A percentile compares a stretch with the other conserved stretches of the same genome.
These are phyloP conservation scores for Bactericera cockerelli DNA, from an alignment of 1,140 invertebrate genomes.

Conservation along the genomic window DNA sequence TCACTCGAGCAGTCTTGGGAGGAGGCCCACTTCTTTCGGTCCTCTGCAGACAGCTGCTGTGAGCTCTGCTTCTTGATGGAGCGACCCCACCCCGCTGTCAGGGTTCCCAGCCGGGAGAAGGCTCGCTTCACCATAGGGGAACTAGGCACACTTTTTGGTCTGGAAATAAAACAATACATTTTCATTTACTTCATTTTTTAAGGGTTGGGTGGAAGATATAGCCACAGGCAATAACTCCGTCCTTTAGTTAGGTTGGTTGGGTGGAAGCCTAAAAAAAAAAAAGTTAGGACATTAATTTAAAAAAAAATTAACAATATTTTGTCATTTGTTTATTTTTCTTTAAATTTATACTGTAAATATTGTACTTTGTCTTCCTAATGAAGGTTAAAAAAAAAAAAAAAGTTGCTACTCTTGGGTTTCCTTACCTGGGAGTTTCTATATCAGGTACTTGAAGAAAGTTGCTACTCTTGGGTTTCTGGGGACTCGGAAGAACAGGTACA, in stretches of 20 bases:
- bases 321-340: too few relatives aligned
- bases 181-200: not conserved
- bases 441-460: slow-evolving; percentile 78
- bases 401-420: too few relatives aligned
- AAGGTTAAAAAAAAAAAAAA: too few relatives aligned
- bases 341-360: too few relatives aligned
- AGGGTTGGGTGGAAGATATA: too few relatives aligned
- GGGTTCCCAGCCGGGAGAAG: slow-evolving; percentile 69
- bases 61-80: slow-evolving; percentile 61
- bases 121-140: slow-evolving; percentile 89
- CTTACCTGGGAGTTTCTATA: slow-evolving; percentile 44
- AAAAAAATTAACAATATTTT: too few relatives aligned
- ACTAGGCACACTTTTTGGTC: slow-evolving; percentile 81
- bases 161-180: slow-evolving; percentile 28
- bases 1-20: slow-evolving; percentile 82
- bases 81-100: slow-evolving; percentile 77
- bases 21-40: slow-evolving; percentile 82
- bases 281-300: not conserved
- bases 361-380: too few relatives aligned
- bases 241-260: too few relatives aligned
- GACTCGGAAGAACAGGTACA: slow-evolving; percentile 65
- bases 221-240: too few relatives aligned
- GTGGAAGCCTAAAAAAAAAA: not conserved
- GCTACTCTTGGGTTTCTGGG: slow-evolving; percentile 74
- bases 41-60: slow-evolving; percentile 53